Evolutionary conservation across 2,797 vertebrate genomes (phyloP).

Genomic region (Pangasius macronema): DNA sequence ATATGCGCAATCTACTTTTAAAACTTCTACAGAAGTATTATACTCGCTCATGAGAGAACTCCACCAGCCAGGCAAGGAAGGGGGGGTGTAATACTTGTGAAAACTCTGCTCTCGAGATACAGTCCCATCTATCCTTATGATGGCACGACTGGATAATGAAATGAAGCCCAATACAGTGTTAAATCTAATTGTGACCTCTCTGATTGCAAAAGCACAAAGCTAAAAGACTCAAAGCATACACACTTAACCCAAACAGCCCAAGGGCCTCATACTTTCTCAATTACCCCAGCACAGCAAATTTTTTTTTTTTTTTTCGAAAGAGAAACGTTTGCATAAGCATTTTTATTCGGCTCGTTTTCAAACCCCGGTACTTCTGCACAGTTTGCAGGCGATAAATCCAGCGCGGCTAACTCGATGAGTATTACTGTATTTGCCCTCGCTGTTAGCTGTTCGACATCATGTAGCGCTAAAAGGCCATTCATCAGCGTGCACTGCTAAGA

Average conservation of each 20-base stretch:
- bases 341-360: constrained; percentile 63
- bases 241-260: constrained; percentile 78
- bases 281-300: constrained; percentile 67
- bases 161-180: constrained; percentile 75
- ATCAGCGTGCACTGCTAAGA: constrained; percentile 70
- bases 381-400: constrained; percentile 69
- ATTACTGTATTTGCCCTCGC: constrained; percentile 66
- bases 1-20: constrained; percentile 19
- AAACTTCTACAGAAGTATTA: constrained; percentile 21
- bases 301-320: constrained; percentile 46
- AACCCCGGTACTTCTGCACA: constrained; percentile 67
- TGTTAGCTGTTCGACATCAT: constrained; percentile 69
- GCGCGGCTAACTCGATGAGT: constrained; percentile 60
- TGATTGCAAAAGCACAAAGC: constrained; percentile 68
- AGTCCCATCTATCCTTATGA: constrained; percentile 70
- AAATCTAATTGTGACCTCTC: constrained; percentile 83
- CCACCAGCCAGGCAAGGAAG: constrained; percentile 8
- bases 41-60: neutral
- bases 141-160: constrained; percentile 77
- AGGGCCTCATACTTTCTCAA: constrained; percentile 77
- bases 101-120: constrained; percentile 68
- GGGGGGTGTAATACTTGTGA: constrained; percentile 58
- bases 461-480: constrained; percentile 63
- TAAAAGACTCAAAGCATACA: constrained; percentile 73
- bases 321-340: constrained; percentile 64